Percentiles rank a stretch among this genome's conserved stretches.
Evolutionary conservation across 2,888 invertebrate genomes (phyloP).

Genomic region (Dichetophora obliterata): DNA sequence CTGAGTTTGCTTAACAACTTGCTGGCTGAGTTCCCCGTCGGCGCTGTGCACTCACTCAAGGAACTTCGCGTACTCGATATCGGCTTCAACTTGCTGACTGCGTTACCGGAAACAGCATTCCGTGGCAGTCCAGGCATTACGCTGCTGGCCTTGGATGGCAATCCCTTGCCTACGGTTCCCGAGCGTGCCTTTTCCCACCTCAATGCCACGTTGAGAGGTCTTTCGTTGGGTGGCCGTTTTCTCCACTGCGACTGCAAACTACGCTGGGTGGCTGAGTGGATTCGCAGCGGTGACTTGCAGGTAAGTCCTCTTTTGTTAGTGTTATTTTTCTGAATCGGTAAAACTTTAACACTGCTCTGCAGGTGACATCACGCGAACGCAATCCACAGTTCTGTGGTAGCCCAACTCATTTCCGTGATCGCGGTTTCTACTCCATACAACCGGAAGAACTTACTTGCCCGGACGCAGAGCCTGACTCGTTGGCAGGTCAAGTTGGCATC

Average conservation of each 20-base stretch:
- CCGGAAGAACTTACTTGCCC: slow-evolving; percentile 79
- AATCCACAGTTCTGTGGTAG: slow-evolving; percentile 94
- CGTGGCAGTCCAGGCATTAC: slow-evolving; percentile 86
- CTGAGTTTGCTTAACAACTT: slow-evolving; percentile 90
- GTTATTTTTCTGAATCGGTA: background rate
- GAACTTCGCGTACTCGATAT: slow-evolving; percentile 91
- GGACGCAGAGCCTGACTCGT: slow-evolving; percentile 72
- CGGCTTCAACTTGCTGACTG: slow-evolving; percentile 90
- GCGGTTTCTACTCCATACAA: slow-evolving; percentile 89
- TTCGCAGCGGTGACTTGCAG: slow-evolving; percentile 87
- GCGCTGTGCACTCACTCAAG: slow-evolving; percentile 81
- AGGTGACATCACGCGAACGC: slow-evolving; percentile 87
- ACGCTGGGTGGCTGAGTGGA: slow-evolving; percentile 93
- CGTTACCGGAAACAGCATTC: slow-evolving; percentile 85
- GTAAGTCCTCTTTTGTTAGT: slow-evolving; percentile 63
- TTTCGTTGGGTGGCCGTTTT: slow-evolving; percentile 90
- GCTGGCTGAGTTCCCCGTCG: slow-evolving; percentile 87
- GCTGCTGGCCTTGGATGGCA: slow-evolving; percentile 89
- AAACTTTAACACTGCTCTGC: background rate
- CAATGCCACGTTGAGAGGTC: slow-evolving; percentile 85
- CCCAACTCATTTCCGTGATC: slow-evolving; percentile 82
- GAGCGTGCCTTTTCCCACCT: slow-evolving; percentile 82
- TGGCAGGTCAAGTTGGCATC: slow-evolving; percentile 66
- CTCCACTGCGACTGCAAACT: slow-evolving; percentile 90
- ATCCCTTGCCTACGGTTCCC: slow-evolving; percentile 87